Percentiles rank a stretch among this genome's conserved stretches.
Conservation (phyloP, 2,113 vertebrate genomes). For the Seriola quinqueradiata region DNA sequence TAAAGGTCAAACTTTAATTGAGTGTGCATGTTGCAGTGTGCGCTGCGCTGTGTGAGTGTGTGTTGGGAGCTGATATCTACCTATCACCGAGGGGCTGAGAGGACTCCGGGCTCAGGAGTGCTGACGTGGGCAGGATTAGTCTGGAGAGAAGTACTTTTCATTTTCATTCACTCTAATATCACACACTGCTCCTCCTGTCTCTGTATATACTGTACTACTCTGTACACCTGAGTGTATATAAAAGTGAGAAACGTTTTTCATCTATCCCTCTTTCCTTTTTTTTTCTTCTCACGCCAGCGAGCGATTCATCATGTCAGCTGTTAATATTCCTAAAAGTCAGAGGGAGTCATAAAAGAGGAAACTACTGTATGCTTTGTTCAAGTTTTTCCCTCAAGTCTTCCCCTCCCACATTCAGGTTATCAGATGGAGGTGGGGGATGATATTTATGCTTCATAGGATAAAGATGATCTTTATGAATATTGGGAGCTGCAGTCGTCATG, state of each 20-base stretch:
- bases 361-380: slow-evolving; percentile 75
- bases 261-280: slow-evolving; percentile 6
- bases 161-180: slow-evolving; percentile 73
- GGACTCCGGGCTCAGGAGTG: slow-evolving; percentile 67
- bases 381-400: slow-evolving; percentile 65
- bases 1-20: slow-evolving; percentile 84
- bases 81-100: slow-evolving; percentile 77
- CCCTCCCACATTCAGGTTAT: slow-evolving; percentile 62
- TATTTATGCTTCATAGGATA: no score
- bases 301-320: slow-evolving; percentile 79
- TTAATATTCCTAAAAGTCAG: slow-evolving; percentile 83
- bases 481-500: no score
- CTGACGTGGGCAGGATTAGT: slow-evolving; percentile 72
- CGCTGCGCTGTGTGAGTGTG: not conserved
- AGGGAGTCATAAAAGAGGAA: slow-evolving; percentile 77
- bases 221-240: no score
- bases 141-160: slow-evolving; percentile 54
- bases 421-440: no score
- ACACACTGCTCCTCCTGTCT: slow-evolving; percentile 15
- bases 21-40: slow-evolving; percentile 71
- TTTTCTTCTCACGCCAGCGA: slow-evolving; percentile 29
- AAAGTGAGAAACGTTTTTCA: slow-evolving; percentile 9
- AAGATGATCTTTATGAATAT: no score
- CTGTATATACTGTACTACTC: not conserved
- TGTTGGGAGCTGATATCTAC: slow-evolving; percentile 4